Evolutionary conservation across 2,113 vertebrate species (phyloP).

Genomic region (Microtus ochrogaster): DNA sequence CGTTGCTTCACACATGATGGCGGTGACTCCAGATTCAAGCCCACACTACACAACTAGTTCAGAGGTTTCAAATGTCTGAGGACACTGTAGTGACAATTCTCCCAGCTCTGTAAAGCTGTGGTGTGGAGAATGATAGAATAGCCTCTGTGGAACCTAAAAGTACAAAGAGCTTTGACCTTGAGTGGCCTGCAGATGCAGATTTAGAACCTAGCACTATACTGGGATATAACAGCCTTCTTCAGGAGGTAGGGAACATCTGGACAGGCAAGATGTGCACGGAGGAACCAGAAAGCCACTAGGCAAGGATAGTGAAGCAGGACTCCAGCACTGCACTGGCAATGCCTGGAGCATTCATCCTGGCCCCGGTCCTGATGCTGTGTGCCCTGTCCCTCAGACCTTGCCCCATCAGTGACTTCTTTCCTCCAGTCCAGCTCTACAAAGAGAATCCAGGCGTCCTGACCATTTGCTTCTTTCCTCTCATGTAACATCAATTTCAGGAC

Average conservation of each 20-base stretch:
- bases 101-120: background rate
- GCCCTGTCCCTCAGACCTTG: background rate
- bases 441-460: background rate
- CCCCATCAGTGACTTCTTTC: background rate
- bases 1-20: fast-evolving
- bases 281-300: background rate
- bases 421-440: background rate
- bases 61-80: background rate
- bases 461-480: background rate
- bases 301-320: background rate
- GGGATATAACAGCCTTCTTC: background rate
- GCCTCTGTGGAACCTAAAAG: background rate
- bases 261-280: background rate
- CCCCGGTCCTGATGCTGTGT: background rate
- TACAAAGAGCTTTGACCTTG: background rate
- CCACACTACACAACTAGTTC: background rate
- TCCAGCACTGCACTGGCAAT: background rate
- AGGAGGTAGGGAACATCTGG: fast-evolving
- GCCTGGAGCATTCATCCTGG: background rate
- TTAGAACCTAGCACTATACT: background rate
- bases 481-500: background rate
- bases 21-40: background rate
- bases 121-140: background rate
- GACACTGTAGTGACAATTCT: background rate
- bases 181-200: background rate